Evolutionary conservation across 2,888 invertebrate genomes (phyloP).

Genomic region (Exocentrus adspersus): DNA sequence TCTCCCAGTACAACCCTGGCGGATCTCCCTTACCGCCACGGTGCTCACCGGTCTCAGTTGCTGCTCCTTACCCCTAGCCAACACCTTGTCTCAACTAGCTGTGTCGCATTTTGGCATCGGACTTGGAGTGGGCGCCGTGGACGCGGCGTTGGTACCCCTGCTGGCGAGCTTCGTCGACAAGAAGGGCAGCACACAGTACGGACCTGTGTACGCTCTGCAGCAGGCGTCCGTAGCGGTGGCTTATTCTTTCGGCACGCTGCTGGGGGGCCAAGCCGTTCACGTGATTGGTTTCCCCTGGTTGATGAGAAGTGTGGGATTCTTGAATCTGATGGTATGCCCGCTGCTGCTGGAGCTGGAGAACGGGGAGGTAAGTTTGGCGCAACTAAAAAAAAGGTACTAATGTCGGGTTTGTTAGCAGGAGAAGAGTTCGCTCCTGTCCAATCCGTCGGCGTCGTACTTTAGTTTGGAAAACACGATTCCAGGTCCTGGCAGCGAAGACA

Average conservation of each 20-base stretch:
- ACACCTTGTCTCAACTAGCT: slow-evolving; percentile 67
- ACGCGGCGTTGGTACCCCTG: slow-evolving; percentile 82
- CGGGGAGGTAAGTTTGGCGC: slow-evolving; percentile 43
- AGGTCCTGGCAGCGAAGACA: no score
- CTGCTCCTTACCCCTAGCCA: slow-evolving; percentile 58
- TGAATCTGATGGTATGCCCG: slow-evolving; percentile 77
- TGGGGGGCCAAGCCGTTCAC: slow-evolving; percentile 78
- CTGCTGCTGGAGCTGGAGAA: slow-evolving; percentile 67
- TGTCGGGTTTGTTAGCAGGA: slow-evolving; percentile 30
- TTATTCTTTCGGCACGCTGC: slow-evolving; percentile 80
- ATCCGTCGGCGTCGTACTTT: slow-evolving; percentile 29
- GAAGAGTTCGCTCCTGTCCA: slow-evolving; percentile 3
- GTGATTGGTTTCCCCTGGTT: slow-evolving; percentile 79
- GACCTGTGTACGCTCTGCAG: slow-evolving; percentile 84
- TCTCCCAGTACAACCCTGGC: slow-evolving; percentile 57
- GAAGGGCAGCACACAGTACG: slow-evolving; percentile 72
- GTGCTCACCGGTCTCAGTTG: slow-evolving; percentile 58
- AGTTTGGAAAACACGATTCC: slow-evolving; percentile 30
- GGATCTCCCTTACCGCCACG: slow-evolving; percentile 57
- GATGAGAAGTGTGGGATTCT: slow-evolving; percentile 75
- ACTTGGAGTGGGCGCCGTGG: slow-evolving; percentile 77
- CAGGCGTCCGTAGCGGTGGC: slow-evolving; percentile 85
- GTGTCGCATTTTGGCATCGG: slow-evolving; percentile 84
- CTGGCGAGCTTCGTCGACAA: slow-evolving; percentile 78
- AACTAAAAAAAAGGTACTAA: no score